Conservation (phyloP, 53 echinoderm and acorn worm genomes). For the Paracentrotus lividus region DNA sequence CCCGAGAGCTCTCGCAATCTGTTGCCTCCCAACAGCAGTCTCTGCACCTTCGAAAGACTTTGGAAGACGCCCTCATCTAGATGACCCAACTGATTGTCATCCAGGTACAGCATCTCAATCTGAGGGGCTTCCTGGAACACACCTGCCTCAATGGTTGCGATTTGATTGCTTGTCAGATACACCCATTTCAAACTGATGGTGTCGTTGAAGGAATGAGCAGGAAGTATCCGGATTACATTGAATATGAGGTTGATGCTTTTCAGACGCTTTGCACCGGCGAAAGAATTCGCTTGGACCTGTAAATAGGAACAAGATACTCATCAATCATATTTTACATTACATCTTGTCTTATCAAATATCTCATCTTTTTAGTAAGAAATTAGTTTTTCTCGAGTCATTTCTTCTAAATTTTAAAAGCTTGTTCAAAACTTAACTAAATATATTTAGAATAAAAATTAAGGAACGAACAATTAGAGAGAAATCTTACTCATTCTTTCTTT, state of each 20-base stretch:
- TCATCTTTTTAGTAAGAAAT: not conserved
- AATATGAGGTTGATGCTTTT: conserved; percentile 30
- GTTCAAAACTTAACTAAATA: no score
- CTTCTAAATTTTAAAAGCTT: no score
- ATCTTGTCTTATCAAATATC: not conserved
- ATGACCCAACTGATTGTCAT: conserved; percentile 11
- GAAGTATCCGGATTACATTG: not conserved
- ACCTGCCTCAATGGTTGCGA: not conserved
- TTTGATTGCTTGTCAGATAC: conserved; percentile 54
- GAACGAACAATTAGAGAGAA: no score
- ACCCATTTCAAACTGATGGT: conserved; percentile 35
- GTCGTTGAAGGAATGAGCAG: conserved; percentile 34
- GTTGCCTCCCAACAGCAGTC: conserved; percentile 51
- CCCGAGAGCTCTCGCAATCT: not conserved
- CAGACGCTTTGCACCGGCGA: conserved; percentile 36
- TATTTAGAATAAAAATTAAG: no score
- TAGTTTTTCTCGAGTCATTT: no score
- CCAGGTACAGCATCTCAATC: conserved; percentile 42
- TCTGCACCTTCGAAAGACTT: not conserved
- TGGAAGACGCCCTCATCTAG: conserved; percentile 48
- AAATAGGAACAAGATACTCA: not conserved
- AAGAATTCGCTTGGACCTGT: conserved; percentile 26
- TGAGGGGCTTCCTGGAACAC: conserved; percentile 53
- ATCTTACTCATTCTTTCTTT: no score
- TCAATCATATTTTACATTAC: no score